phyloP scores from a whole-genome alignment of 2,113 vertebrate genomes.

The Zapus hudsonius region DNA sequence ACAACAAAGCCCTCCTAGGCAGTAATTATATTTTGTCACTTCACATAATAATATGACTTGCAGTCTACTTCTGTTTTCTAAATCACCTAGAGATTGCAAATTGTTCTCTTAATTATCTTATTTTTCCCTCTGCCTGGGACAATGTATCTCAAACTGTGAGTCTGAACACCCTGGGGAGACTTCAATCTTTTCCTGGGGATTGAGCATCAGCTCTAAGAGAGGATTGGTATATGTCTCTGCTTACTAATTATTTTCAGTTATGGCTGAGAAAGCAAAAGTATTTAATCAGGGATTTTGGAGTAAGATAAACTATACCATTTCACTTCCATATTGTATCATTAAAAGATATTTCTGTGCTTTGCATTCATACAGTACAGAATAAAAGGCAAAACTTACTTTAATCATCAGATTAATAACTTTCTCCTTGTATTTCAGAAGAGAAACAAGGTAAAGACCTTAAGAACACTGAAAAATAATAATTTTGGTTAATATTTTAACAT shows the following conservation, averaged over 20 bases:
- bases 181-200: slow-evolving; percentile 55
- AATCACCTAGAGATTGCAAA: slow-evolving; percentile 65
- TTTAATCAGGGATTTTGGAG: slow-evolving; percentile 7
- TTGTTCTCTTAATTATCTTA: slow-evolving; percentile 67
- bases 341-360: slow-evolving; percentile 18
- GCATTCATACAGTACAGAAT: not conserved
- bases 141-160: slow-evolving; percentile 69
- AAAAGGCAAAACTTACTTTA: not conserved
- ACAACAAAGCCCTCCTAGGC: slow-evolving; percentile 52
- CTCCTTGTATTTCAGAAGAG: not conserved
- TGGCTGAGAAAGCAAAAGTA: slow-evolving; percentile 26
- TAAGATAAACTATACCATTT: slow-evolving; percentile 14
- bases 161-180: slow-evolving; percentile 45
- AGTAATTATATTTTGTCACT: slow-evolving; percentile 75
- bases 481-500: not conserved
- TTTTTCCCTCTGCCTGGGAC: slow-evolving; percentile 63
- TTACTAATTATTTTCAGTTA: slow-evolving; percentile 62
- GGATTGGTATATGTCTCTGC: not conserved
- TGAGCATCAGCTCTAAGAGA: slow-evolving; percentile 48
- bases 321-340: not conserved
- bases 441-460: not conserved
- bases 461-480: not conserved
- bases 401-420: not conserved
- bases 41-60: slow-evolving; percentile 63
- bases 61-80: slow-evolving; percentile 64